Conservation (phyloP, 2,888 invertebrate genomes). For the Polydrusus pterygomalis region DNA sequence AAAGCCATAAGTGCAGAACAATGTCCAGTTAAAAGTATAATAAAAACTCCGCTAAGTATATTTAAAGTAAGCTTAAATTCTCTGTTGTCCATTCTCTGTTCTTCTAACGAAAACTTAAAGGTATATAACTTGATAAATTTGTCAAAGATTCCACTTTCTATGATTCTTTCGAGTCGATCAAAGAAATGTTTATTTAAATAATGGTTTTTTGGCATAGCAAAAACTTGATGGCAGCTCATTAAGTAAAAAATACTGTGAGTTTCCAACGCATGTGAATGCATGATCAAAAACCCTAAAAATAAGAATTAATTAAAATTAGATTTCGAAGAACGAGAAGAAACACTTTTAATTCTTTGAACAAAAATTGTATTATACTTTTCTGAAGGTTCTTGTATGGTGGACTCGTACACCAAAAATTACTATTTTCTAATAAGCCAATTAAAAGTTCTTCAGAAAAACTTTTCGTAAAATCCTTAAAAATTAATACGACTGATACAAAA, state of each 20-base stretch:
- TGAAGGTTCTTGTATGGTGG: no score
- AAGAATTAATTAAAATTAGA: not conserved
- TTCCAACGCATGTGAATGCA: conserved; percentile 16
- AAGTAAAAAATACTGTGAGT: conserved; percentile 26
- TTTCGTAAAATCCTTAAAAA: no score
- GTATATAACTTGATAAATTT: conserved; percentile 23
- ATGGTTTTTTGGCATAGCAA: conserved; percentile 27
- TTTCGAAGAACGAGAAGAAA: no score
- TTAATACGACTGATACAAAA: no score
- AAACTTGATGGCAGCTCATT: not conserved
- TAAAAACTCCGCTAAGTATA: conserved; percentile 19
- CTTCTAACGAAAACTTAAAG: not conserved
- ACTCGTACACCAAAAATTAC: no score
- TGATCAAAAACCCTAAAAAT: conserved; percentile 26
- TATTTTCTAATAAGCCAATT: no score
- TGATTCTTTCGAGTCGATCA: conserved; percentile 11
- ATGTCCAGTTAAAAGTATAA: conserved; percentile 4
- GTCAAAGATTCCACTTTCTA: conserved; percentile 24
- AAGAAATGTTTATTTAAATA: conserved; percentile 22
- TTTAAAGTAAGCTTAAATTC: conserved; percentile 20
- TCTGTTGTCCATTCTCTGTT: not conserved
- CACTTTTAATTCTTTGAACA: no score
- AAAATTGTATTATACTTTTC: no score
- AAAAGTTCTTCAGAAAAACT: no score
- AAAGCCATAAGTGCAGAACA: not conserved